phyloP scores from a whole-genome alignment of 2,797 vertebrate genomes.

The Onychomys leucogaster region DNA sequence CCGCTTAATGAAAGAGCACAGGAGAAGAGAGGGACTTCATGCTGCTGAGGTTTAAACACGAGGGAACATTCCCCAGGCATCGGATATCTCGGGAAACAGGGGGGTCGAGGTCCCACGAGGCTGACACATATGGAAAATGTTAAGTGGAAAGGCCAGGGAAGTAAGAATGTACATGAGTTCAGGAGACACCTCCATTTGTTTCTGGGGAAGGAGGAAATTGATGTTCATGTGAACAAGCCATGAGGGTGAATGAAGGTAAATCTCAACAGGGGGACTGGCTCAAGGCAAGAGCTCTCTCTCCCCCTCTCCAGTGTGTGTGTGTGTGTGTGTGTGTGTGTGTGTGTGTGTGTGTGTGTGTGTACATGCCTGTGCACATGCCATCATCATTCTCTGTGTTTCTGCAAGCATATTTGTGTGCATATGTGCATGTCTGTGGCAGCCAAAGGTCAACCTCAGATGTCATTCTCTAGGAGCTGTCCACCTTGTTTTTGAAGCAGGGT shows the following conservation, averaged over 20 bases:
- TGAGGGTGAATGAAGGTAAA: slow-evolving; percentile 79
- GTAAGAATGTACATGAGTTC: slow-evolving; percentile 78
- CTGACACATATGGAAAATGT: slow-evolving; percentile 85
- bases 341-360: not conserved
- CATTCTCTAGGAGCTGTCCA: not conserved
- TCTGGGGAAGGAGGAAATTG: slow-evolving; percentile 82
- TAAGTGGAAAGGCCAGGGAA: slow-evolving; percentile 78
- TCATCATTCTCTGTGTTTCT: not conserved
- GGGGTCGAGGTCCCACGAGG: slow-evolving; percentile 47
- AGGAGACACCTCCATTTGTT: slow-evolving; percentile 86
- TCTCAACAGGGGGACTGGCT: slow-evolving; percentile 22
- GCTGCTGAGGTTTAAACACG: slow-evolving; percentile 6
- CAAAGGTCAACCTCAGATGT: not conserved
- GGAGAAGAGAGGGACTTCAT: slow-evolving; percentile 53
- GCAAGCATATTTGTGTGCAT: not conserved
- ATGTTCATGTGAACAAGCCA: slow-evolving; percentile 78
- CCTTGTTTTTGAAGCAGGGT: not conserved
- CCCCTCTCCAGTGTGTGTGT: not conserved
- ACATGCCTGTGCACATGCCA: too few species aligned
- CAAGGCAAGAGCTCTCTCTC: not conserved
- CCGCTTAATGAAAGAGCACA: slow-evolving; percentile 65
- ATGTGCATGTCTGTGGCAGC: too few species aligned
- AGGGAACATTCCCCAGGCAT: slow-evolving; percentile 72
- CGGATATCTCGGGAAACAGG: slow-evolving; percentile 46
- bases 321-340: not conserved